Conservation (phyloP, 2,113 vertebrate genomes). For the Alectura lathami region DNA sequence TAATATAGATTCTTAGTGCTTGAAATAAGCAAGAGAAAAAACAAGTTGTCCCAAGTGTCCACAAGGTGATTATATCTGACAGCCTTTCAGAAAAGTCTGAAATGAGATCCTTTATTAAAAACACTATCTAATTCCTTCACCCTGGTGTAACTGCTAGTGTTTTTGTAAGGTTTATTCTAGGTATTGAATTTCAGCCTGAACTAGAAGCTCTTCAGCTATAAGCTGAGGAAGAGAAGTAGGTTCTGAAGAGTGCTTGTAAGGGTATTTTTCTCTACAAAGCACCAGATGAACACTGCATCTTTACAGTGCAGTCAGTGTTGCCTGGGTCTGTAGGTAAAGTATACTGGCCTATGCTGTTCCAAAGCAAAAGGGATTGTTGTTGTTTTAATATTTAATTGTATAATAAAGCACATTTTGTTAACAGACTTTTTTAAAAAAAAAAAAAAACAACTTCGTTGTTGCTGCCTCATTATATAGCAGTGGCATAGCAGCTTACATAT, state of each 20-base stretch:
- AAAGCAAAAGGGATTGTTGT: no score
- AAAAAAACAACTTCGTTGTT: accelerated
- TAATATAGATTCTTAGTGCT: neutral
- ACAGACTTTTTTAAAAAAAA: neutral
- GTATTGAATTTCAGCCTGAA: neutral
- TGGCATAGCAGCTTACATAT: neutral
- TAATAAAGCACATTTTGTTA: neutral
- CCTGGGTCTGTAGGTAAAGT: neutral
- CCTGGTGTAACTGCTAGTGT: neutral
- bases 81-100: neutral
- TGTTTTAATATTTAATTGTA: neutral
- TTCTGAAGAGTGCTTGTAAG: neutral
- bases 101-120: neutral
- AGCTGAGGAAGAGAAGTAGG: neutral
- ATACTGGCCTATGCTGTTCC: neutral
- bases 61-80: neutral
- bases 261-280: neutral
- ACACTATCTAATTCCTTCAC: neutral
- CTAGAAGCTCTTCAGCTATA: neutral
- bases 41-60: neutral
- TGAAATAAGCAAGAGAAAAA: neutral
- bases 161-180: neutral
- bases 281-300: neutral
- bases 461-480: neutral
- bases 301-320: neutral